Evolutionary conservation across 1,140 invertebrate genomes (phyloP), one percentile per base, ranked within the genome.

Genomic region (Drosophila sechellia): DNA sequence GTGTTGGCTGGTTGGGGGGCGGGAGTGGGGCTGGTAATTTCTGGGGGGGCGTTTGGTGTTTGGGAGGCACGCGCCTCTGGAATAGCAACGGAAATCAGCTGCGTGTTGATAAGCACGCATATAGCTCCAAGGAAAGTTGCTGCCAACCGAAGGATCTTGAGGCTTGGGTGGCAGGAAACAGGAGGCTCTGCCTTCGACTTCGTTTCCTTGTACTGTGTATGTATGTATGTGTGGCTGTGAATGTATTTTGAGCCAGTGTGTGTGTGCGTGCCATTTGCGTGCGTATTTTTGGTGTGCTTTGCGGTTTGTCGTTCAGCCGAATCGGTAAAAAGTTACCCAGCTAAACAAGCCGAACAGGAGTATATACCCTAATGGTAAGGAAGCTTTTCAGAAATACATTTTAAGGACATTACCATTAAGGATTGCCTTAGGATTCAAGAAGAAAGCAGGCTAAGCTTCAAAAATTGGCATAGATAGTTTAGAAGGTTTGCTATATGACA

Each of bases 1-100:
- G 46, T 11, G 37, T 13, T 3, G 56, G 42, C 20, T 20, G 39
- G 34, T 17, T 12, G 61, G 40, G 20, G 20, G 10, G 11, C 11
- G 20, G 0, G 55, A 31, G 11, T 39, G 31, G 56, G 63, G 55
- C 11, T 61, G 63, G 25, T 35, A 52, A 52, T 22, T 65, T 22
- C 20, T 4, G 12, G 27, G 15, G 22, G 27, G 42, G 5, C 20
- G 13, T 40, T 34, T 42, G 8, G 61, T n/a, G 55, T 34, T 25
- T n/a, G 49, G 63, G 42, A 77, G 73, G 61, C 81, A 85, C 83
- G 83, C 81, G 84, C 84, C 79, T 49, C 66, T 61, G 83, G 63
- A 87, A 87, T 81, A 75, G 77, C 81, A 76, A 89, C 83, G 83
- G 83, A 87, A 87, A 87, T 87, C 83, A 87, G 75, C 83, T 87